Evolutionary conservation across 2,888 invertebrate species (phyloP), one percentile per base, ranked within the genome.

Genomic region (Lamellibrachia columna): DNA sequence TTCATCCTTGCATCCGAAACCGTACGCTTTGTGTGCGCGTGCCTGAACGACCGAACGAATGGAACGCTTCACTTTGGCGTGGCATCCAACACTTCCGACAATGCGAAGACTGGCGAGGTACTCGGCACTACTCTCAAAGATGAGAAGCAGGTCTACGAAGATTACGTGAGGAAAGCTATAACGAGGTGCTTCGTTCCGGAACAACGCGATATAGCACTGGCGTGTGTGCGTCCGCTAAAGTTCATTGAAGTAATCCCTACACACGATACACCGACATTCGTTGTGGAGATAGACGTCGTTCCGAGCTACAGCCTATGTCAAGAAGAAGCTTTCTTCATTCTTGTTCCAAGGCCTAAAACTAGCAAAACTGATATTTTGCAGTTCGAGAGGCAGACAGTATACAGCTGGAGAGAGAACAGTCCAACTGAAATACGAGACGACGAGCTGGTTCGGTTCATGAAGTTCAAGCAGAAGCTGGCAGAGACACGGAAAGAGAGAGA

Each of bases 61-160:
- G 94, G 93, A 90, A 94, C 93, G 11, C 91, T 94, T 52, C 93
- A 94, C 91, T 93, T 93, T 93, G 94, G 94, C 52, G 92, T 94
- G 91, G 91, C 52, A 9, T 52, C 91, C 53, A 90, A 92, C n/a
- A 92, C 40, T 15, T 60, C 60, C 91, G 91, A 90, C 53, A 75
- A 92, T 22, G 90, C 90, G 60, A 90, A 91, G 40, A 75, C 92
- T 53, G 93, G 93, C 91, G 92, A 93, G 90, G 92, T 94, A 22
- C 55, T 92, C 15, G 93, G 93, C 22, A 91, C 93, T 9, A 7
- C 22, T 90, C 55, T 93, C 90, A 11, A 60, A 7, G 52, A 90
- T 53, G 92, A 93, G 4, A 92, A 60, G 40, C 90, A 92, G 2
- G 91, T 93, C 2, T 93, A 93, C 75, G 92, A 93, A 53, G 52